Evolutionary conservation across 1,140 invertebrate genomes (phyloP), one percentile per base, ranked within the genome.

Genomic region (Drosophila repleta): DNA sequence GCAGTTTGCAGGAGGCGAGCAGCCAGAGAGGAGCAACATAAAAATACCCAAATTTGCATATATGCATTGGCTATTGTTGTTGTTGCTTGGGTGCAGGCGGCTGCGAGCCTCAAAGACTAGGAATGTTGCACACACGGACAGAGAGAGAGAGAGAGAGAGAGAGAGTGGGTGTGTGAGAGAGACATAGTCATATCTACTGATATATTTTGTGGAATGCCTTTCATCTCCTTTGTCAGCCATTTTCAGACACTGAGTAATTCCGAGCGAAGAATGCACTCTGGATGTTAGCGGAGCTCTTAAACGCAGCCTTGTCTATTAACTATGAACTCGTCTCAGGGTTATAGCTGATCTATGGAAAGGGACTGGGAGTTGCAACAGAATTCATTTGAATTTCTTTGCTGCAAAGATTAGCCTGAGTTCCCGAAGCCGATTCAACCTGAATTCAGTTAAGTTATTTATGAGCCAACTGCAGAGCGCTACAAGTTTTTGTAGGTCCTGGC

Each of bases 31-130:
- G 13, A 21, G 48, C 0, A 29, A 29, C 6, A 82, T 70, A 82
- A 81, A 84, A 81, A 35, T 3, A 13, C 0, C 81, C 58, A 73
- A 85, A 82, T 87, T 85, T 85, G 82, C 82, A 85, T 85, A 78
- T 79, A 82, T 83, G 80, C 80, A 79, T 69, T 79, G 75, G 60
- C 43, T 56, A 55, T 20, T 76, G 63, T 56, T 56, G 65, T 56
- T 61, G 65, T 21, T 65, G 43, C 32, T 46, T 43, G 46, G 53
- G 32, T 61, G 53, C 15, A 37, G 21, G 58, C 51, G 61, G 20
- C 62, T 57, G 63, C 55, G 2, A 20, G 29, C 48, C 37, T 29
- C 24, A 65, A 56, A 53, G 48, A 29, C 49, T 55, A 37, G 41
- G 49, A 49, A 64, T 53, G 15, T 51, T 49, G 37, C 37, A 57